Evolutionary conservation across 1,140 invertebrate genomes (phyloP).

Genomic region (Camponotus pennsylvanicus): DNA sequence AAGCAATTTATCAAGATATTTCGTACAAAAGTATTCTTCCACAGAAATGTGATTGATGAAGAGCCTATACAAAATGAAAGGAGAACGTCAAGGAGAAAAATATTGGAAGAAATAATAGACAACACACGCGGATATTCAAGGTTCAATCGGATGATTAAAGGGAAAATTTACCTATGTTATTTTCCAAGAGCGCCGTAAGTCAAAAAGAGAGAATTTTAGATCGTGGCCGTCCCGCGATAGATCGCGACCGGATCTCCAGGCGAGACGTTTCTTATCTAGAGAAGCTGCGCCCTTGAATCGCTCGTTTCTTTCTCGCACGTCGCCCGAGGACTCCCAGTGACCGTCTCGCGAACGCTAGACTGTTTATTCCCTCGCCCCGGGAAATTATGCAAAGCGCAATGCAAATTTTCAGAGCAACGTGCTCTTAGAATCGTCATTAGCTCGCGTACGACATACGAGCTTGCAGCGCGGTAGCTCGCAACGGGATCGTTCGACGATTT

Average conservation of each 20-base stretch:
- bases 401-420: conserved; percentile 55
- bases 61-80: no score
- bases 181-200: neutral
- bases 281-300: conserved; percentile 33
- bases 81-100: neutral
- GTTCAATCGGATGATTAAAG: neutral
- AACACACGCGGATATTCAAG: neutral
- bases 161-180: neutral
- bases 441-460: conserved; percentile 42
- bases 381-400: conserved; percentile 62
- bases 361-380: conserved; percentile 56
- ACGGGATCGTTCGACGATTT: conserved; percentile 43
- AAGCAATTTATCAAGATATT: conserved; percentile 20
- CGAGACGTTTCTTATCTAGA: conserved; percentile 23
- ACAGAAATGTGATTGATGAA: neutral
- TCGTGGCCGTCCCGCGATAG: conserved; percentile 30
- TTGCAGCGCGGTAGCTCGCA: conserved; percentile 46
- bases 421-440: conserved; percentile 60
- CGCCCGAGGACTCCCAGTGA: conserved; percentile 27
- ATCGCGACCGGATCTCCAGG: conserved; percentile 23
- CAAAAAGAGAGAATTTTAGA: conserved; percentile 19
- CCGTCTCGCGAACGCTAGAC: conserved; percentile 22
- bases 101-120: neutral
- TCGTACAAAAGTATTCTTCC: neutral
- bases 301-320: conserved; percentile 50